Evolutionary conservation across 2,888 invertebrate species (phyloP), one percentile per base, ranked within the genome.

Genomic region (Caenorhabditis sp.): DNA sequence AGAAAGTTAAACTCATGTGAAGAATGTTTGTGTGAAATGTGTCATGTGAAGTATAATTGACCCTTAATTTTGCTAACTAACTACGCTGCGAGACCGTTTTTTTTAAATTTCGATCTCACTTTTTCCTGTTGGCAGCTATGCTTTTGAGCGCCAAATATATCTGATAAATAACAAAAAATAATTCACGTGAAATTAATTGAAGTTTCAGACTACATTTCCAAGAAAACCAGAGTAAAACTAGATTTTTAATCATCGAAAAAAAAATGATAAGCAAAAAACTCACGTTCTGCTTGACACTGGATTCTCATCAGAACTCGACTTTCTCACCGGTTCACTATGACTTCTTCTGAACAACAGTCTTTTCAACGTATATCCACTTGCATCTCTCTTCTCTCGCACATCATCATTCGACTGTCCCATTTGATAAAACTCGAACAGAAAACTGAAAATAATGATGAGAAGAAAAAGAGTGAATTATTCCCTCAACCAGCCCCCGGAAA

Each of bases 241-340:
- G 31, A 31, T 14, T 10, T 6, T 43, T 43, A 3, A 6, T 43
- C 2, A 3, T 10, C 14, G 43, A 43, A 43, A 43, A 43, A 36
- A 8, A 36, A 8, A 36, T 36, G 36, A 8, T 10, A 3, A 12
- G 10, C 43, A 17, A 17, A 43, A 50, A 59, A 63, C 67, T 58
- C 27, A 72, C 72, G 72, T 72, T 36, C 72, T 51, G 64, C 72
- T 72, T 0, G 64, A 61, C 61, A 62, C 62, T 21, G 43, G 4
- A 53, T 49, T 0, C 31, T 51, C 31, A 53, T 55, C 49, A 58
- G 63, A 43, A 43, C 51, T 19, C 36, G 36, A 58, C 1, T 36
- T 55, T 50, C 50, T 36, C 55, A 58, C 50, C 19, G 72, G 72
- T 26, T 72, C 72, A 49, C 72, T 72, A 21, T 62, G 58, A 58